Evolutionary conservation across 2,888 invertebrate species (phyloP).

Genomic region (Pasiphila rectangulata): DNA sequence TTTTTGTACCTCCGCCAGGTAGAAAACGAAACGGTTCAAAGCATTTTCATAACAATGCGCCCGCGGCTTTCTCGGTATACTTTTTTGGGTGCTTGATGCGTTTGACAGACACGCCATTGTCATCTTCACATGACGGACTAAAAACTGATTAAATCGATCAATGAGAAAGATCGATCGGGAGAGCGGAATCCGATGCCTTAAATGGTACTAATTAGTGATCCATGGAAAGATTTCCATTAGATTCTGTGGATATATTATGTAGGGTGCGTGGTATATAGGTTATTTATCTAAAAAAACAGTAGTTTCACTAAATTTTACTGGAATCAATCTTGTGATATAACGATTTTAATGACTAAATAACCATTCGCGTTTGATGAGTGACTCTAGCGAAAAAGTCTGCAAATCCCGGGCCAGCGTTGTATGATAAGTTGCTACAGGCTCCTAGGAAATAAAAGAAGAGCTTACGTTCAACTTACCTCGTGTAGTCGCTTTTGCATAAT

Average conservation of each 20-base stretch:
- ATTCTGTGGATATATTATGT: neutral
- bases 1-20: conserved; percentile 73
- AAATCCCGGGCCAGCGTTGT: too few species aligned
- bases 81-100: conserved; percentile 69
- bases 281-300: too few species aligned
- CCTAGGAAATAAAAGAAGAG: too few species aligned
- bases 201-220: conserved; percentile 60
- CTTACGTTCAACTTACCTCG: conserved; percentile 93
- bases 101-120: conserved; percentile 78
- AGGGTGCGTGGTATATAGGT: too few species aligned
- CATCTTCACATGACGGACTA: conserved; percentile 73
- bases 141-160: conserved; percentile 72
- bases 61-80: conserved; percentile 69
- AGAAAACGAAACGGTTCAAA: conserved; percentile 72
- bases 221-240: neutral
- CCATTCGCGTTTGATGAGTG: too few species aligned
- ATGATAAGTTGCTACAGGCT: too few species aligned
- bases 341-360: too few species aligned
- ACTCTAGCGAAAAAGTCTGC: too few species aligned
- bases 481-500: conserved; percentile 96
- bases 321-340: too few species aligned
- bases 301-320: too few species aligned
- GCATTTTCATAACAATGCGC: conserved; percentile 80
- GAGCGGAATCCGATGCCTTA: conserved; percentile 52
- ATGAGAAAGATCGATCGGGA: conserved; percentile 60